Evolutionary conservation across 1,140 invertebrate genomes (phyloP).

Genomic region (Himalopsyche phryganea): DNA sequence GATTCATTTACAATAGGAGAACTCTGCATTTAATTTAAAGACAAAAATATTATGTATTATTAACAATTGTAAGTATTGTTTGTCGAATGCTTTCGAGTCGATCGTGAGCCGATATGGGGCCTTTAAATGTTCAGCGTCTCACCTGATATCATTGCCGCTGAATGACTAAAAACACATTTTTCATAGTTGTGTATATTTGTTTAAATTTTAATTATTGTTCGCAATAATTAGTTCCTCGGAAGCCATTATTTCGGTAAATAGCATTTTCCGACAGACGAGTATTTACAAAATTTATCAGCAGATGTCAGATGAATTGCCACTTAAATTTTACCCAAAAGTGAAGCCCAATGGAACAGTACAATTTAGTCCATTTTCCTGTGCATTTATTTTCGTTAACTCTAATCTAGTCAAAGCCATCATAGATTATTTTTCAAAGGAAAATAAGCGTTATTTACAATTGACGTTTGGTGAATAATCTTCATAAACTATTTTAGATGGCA

Average conservation of each 20-base stretch:
- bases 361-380: slow-evolving; percentile 20
- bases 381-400: neutral
- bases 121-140: slow-evolving; percentile 7
- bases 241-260: slow-evolving; percentile 57
- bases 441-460: slow-evolving; percentile 38
- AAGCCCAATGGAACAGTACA: slow-evolving; percentile 9
- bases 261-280: slow-evolving; percentile 47
- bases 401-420: slow-evolving; percentile 29
- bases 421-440: slow-evolving; percentile 39
- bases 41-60: slow-evolving; percentile 21
- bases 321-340: slow-evolving; percentile 5
- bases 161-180: slow-evolving; percentile 13
- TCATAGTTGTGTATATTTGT: slow-evolving; percentile 13
- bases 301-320: slow-evolving; percentile 38
- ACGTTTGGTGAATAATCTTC: slow-evolving; percentile 37
- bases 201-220: slow-evolving; percentile 27
- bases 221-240: slow-evolving; percentile 50
- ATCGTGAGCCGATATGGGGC: neutral
- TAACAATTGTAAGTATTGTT: slow-evolving; percentile 24
- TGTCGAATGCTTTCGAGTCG: slow-evolving; percentile 8
- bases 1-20: no score
- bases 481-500: slow-evolving; percentile 38
- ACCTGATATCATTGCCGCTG: slow-evolving; percentile 10
- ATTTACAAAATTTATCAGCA: slow-evolving; percentile 54
- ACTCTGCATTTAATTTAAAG: neutral